A percentile compares a stretch with the other conserved stretches of the same genome.
These are phyloP conservation scores for Mystacides longicornis DNA, from an alignment of 2,888 invertebrate genomes.

Conservation along the genomic window DNA sequence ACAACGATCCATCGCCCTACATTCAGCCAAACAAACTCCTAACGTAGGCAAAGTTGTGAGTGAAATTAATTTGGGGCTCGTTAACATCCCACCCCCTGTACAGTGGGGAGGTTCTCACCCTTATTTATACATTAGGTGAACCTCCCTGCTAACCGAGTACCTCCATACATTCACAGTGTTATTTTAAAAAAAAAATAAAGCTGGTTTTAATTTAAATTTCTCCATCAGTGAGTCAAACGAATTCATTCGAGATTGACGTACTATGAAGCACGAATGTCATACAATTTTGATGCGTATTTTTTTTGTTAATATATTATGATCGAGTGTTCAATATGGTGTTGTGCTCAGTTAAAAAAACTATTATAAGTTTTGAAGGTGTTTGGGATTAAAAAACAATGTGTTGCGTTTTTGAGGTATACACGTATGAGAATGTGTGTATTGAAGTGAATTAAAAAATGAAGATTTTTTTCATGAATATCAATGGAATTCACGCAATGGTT, in stretches of 20 bases:
- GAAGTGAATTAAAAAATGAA: no score
- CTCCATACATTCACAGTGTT: background rate
- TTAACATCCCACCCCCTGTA: slow-evolving; percentile 20
- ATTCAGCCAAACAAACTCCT: background rate
- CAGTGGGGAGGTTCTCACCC: background rate
- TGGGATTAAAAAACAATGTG: no score
- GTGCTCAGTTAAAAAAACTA: no score
- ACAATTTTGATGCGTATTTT: no score
- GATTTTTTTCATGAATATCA: no score
- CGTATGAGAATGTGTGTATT: no score
- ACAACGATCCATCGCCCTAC: background rate
- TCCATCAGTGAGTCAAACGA: slow-evolving; percentile 13
- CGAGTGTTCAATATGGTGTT: no score
- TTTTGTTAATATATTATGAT: no score
- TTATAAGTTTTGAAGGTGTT: no score
- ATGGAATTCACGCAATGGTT: no score
- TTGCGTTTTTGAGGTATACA: no score
- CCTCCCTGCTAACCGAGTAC: background rate
- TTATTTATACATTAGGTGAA: background rate
- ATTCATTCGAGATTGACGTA: slow-evolving; percentile 12
- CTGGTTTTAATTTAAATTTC: slow-evolving; percentile 15
- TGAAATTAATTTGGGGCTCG: slow-evolving; percentile 24
- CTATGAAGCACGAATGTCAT: background rate
- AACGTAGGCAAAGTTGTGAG: background rate
- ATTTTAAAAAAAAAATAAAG: slow-evolving; percentile 13